Evolutionary conservation across 2,797 vertebrate genomes (phyloP), one percentile per base, ranked within the genome.

Genomic region (Coregonus ussuriensis): DNA sequence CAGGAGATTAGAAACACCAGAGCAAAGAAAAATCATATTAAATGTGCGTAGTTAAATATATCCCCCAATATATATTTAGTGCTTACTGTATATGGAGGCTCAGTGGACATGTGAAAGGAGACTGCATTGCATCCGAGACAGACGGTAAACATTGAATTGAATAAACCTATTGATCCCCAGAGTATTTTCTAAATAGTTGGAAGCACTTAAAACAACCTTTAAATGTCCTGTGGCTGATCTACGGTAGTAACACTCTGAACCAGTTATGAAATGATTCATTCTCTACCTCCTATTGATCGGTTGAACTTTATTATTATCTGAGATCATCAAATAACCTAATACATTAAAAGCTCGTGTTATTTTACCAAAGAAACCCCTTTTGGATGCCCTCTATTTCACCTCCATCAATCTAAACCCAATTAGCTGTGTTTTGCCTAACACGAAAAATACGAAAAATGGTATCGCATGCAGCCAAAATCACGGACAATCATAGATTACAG

Each of bases 181-280:
- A 62, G 59, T 21, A 25, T 74, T 80, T 74, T 65, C 75, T 72
- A 73, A 56, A 79, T 82, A 87, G 87, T 80, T 74, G 72, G 82
- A 83, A 91, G 93, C 92, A 93, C 91, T 93, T 93, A 91, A 11
- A 73, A 78, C 89, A 84, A 78, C 77, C 79, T 72, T 79, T 74
- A 54, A 79, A 82, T 86, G 88, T 80, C n/a, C 2, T 11, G n/a
- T 9, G 59, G 11, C 59, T 25, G n/a, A 62, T 7, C 21, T 11
- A 62, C 74, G 71, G 83, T 82, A 91, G 2, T 70, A 76, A 59
- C 54, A 35, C 62, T 15, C 33, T 18, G 4, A 72, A 54, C 71
- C n/a, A n/a, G 41, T n/a, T 47, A 73, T 47, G 41, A 47, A 6
- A 47, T 13, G 41, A 47, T 54, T 51, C 1, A 21, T 72, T 51